Percentiles rank a stretch among this genome's conserved stretches.
phyloP scores from a whole-genome alignment of 2,113 vertebrate species.

The Lasiurus borealis region DNA sequence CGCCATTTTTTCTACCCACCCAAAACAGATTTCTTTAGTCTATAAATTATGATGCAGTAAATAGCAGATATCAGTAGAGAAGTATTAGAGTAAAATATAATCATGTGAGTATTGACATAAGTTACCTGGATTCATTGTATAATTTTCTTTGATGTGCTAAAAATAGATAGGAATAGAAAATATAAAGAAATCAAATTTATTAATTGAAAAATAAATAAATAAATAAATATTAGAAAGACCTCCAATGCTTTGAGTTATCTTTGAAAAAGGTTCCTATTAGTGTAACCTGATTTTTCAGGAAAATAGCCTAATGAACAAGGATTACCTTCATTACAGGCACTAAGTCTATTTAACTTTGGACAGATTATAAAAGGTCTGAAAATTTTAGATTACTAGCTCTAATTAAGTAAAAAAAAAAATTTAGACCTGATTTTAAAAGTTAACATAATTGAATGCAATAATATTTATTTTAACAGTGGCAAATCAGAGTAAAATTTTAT shows the following conservation, averaged over 20 bases:
- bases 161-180: not conserved
- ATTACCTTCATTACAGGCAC: not conserved
- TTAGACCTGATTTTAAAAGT: conserved; percentile 22
- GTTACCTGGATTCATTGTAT: not conserved
- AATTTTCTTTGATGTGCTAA: not conserved
- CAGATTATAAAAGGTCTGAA: not conserved
- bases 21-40: no score
- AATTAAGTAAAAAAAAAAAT: conserved; percentile 21
- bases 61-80: not conserved
- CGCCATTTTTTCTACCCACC: no score
- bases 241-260: not conserved
- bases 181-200: not conserved
- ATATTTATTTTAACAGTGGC: not conserved
- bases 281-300: not conserved
- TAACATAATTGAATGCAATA: not conserved
- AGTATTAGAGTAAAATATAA: not conserved
- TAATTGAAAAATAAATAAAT: not conserved
- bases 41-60: no score
- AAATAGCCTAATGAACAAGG: not conserved
- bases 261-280: not conserved
- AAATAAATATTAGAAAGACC: conserved; percentile 78
- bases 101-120: not conserved
- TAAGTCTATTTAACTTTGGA: not conserved
- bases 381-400: not conserved
- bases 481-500: not conserved